Base-by-base conservation (phyloP, 37 sponge, comb jelly and placozoan species). In the Spongilla lacustris region DNA sequence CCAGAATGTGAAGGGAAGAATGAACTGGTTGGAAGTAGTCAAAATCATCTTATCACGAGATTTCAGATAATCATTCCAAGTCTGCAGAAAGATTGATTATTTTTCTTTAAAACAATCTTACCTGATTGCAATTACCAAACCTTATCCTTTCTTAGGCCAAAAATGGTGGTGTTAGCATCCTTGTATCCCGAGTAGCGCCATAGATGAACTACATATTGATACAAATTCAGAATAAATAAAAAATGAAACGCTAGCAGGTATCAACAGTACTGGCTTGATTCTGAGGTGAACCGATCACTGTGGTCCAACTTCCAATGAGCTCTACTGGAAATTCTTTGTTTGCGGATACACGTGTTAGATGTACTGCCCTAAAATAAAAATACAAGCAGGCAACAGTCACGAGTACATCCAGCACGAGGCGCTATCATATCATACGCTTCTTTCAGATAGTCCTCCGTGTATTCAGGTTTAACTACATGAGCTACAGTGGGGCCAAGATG, bases 1-100 rank as follows among this genome's bases (percentile, higher is more conserved):
- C 95, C 95, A 97, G 89, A 92, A 97, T 0, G 93, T 84, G 83
- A 97, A 97, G n/a, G 95, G 94, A 25, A 93, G 79, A 25, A 92
- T 26, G 33, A 97, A 67, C 67, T 95, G 96, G 76, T 46, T 85
- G 32, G 84, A 82, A 2, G 91, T 81, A 2, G 67, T 69, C 10
- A 37, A 28, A 23, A 96, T 66, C 76, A 91, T 77, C 68, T 83
- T 83, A 31, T 79, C 80, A 13, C 82, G 80, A 11, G 77, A 34
- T 38, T 38, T 36, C 11, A 9, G 19, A 74, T 76, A 93, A 29
- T 81, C 79, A 14, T 83, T 50, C 96, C 96, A 95, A n/a, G 46
- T 66, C 91, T 93, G 74, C 32, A 50, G 24, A 83, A 3, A 26
- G 50, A 8, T 24, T 26, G 34, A 81, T 30, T 68, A n/a, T 6